Base-by-base conservation (phyloP, 2,888 invertebrate genomes). In the Axea sp. region DNA sequence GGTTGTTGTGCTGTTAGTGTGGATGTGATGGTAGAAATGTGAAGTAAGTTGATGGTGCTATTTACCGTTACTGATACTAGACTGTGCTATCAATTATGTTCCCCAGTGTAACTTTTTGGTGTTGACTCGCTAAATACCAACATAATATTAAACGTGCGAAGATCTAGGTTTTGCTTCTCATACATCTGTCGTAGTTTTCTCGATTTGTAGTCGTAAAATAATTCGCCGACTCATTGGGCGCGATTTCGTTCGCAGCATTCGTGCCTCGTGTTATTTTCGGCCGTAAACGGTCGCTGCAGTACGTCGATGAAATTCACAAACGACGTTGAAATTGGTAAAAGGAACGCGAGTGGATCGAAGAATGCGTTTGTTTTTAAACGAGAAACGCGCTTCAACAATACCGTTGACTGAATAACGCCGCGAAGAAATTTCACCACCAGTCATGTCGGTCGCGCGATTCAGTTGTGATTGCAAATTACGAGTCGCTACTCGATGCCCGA, bases 391-490 rank as follows among this genome's bases (percentile, higher is more conserved):
- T 24, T 1, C 19, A 35, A 35, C 35, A 35, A 31, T 3, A 4
- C 14, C 4, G 5, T 0, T 2, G 22, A 3, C 11, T 3, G 15
- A 53, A 8, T 31, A 43, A 45, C 15, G 35, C 7, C 12, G 47
- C 39, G 45, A 39, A 19, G 3, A n/a, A 60, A 37, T 49, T 47
- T 45, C 1, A 1, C 24, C 12, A n/a, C 9, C 14, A n/a, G 33
- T 14, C 22, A 15, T 30, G 24, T 28, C 11, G 28, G 19, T 8
- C 35, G 47, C 41, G 37, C 41, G 41, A 64, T 53, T 64, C 24
- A 24, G 4, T 24, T 4, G 33, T 51, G 33, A 49, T 64, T 67
- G 67, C 31, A 31, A 67, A 67, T 67, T 39, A 57, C 35, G 49
- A 37, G 7, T 28, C 28, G 19, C 5, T 43, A 37, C 22, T 65